A percentile compares a stretch with the other conserved stretches of the same genome.
Evolutionary conservation across 1,140 invertebrate species (phyloP).

Genomic region (Lepidurus couesii): DNA sequence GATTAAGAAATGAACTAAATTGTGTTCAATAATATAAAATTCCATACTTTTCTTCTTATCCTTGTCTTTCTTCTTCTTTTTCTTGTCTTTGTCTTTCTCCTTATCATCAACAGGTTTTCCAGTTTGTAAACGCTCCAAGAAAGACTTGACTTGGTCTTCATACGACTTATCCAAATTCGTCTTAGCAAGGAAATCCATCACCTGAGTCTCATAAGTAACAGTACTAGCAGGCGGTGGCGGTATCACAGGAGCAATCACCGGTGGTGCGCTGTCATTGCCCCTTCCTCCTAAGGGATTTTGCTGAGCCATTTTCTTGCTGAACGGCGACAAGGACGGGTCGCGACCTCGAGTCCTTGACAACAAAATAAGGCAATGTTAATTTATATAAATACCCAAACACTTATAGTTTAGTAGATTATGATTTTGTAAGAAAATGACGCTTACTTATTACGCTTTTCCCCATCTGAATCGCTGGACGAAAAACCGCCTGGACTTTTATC

Average conservation of each 20-base stretch:
- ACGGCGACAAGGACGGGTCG: slow-evolving; percentile 63
- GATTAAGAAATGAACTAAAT: background rate
- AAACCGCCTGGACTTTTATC: background rate
- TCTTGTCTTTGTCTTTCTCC: slow-evolving; percentile 42
- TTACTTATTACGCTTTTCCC: background rate
- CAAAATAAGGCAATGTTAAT: background rate
- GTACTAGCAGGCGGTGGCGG: slow-evolving; percentile 8
- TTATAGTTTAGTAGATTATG: no score
- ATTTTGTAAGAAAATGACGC: background rate
- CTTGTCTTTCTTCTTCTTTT: slow-evolving; percentile 40
- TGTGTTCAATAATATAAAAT: background rate
- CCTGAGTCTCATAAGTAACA: slow-evolving; percentile 57
- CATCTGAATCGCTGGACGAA: background rate
- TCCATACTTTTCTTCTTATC: slow-evolving; percentile 33
- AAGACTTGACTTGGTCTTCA: slow-evolving; percentile 71
- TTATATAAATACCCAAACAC: no score
- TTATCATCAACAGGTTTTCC: slow-evolving; percentile 47
- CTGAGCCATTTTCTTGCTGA: slow-evolving; percentile 70
- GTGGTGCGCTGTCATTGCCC: background rate
- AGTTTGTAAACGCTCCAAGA: slow-evolving; percentile 68
- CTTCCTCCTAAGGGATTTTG: slow-evolving; percentile 46
- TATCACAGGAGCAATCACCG: background rate
- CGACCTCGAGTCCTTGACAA: slow-evolving; percentile 27
- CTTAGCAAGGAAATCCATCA: slow-evolving; percentile 67
- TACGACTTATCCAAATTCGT: slow-evolving; percentile 76